Evolutionary conservation across 2,888 invertebrate species (phyloP).

Genomic region (Cataglyphis rosenhaueri): DNA sequence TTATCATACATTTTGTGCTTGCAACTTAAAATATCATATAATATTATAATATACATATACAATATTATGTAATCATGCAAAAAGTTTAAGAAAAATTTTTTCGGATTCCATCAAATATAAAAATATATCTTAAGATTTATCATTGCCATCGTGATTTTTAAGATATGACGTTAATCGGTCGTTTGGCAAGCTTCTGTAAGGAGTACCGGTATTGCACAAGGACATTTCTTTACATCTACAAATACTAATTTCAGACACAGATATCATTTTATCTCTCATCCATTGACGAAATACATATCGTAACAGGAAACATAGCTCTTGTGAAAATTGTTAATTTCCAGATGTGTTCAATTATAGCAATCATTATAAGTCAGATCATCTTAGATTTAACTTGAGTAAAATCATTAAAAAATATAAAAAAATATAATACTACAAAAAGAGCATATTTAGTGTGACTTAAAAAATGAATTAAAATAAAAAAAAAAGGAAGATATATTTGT

Average conservation of each 20-base stretch:
- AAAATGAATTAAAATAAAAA: not conserved
- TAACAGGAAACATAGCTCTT: slow-evolving; percentile 16
- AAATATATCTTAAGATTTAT: not conserved
- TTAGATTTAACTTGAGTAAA: not conserved
- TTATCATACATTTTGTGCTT: not conserved
- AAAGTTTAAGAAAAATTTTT: not conserved
- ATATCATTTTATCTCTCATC: not conserved
- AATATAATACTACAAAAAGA: not conserved
- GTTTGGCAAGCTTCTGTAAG: slow-evolving; percentile 60
- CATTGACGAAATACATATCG: slow-evolving; percentile 20
- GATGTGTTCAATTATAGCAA: not conserved
- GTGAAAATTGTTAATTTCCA: slow-evolving; percentile 10
- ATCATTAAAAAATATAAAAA: not conserved
- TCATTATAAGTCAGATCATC: not conserved
- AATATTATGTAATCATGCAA: not conserved
- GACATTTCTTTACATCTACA: slow-evolving; percentile 46
- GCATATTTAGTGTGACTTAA: not conserved
- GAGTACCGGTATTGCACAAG: slow-evolving; percentile 54
- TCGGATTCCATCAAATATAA: not conserved
- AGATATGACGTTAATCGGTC: slow-evolving; percentile 18
- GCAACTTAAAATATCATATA: not conserved
- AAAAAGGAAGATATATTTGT: not conserved
- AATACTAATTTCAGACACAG: slow-evolving; percentile 41
- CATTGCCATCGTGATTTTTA: slow-evolving; percentile 9
- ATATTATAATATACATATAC: not conserved